A percentile compares a stretch with the other conserved stretches of the same genome.
Conservation (phyloP, 2,797 vertebrate species). For the Macropus fuliginosus region DNA sequence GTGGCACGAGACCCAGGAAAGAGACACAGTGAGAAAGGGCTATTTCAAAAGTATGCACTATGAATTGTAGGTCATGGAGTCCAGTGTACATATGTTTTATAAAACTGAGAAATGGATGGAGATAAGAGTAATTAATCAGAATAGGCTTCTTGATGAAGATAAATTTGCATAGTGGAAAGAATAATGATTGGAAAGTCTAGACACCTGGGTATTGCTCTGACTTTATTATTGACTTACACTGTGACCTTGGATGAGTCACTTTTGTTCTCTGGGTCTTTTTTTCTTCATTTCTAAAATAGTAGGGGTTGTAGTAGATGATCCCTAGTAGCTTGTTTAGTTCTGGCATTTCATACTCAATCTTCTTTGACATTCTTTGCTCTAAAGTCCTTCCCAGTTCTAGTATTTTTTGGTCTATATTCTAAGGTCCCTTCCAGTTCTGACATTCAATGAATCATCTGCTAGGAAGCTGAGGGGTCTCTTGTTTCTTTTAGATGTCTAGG, state of each 20-base stretch:
- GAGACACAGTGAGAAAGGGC: background rate
- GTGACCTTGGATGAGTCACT: background rate
- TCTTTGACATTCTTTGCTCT: no score
- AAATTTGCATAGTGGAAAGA: background rate
- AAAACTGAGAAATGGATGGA: background rate
- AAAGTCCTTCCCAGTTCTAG: no score
- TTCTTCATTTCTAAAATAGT: background rate
- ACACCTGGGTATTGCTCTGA: background rate
- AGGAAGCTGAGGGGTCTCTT: background rate
- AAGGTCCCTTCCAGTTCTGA: background rate
- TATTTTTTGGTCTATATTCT: no score
- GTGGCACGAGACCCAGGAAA: background rate
- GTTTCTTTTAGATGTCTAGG: background rate
- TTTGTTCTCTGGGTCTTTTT: background rate
- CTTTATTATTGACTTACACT: background rate
- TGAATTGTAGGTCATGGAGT: background rate
- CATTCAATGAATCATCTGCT: background rate
- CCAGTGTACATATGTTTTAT: background rate
- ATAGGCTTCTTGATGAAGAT: background rate
- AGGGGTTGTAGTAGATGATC: background rate
- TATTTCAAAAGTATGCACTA: background rate
- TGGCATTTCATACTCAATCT: background rate
- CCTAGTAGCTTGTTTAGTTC: background rate
- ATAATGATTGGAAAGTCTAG: background rate
- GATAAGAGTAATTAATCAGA: background rate